Evolutionary conservation across 2,888 invertebrate genomes (phyloP).

Genomic region (Automeris io): DNA sequence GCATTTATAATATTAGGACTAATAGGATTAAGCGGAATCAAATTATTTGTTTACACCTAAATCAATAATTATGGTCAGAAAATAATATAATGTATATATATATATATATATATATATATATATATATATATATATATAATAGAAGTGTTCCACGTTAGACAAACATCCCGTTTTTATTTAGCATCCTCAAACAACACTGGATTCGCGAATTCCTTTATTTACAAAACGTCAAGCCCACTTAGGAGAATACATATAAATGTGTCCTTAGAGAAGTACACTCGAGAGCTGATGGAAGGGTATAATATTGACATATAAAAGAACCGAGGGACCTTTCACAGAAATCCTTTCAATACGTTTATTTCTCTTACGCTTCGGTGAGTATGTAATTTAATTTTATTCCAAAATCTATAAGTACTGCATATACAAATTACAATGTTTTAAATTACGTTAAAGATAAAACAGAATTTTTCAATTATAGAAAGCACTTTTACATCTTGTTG

Average conservation of each 20-base stretch:
- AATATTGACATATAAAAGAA: background rate
- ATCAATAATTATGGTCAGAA: background rate
- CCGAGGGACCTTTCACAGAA: background rate
- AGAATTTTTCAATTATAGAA: too few species aligned
- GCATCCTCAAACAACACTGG: background rate
- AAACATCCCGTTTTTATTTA: background rate
- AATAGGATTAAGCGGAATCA: too few species aligned
- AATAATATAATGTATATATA: too few species aligned
- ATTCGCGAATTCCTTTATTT: background rate
- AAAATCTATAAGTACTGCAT: background rate
- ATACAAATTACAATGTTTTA: too few species aligned
- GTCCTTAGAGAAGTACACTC: background rate
- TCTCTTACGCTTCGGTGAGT: background rate
- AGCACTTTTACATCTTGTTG: too few species aligned
- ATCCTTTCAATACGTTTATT: background rate
- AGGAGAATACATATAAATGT: too few species aligned
- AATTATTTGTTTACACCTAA: too few species aligned
- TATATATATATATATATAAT: too few species aligned
- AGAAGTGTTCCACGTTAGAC: background rate
- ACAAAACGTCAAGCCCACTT: background rate
- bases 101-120: too few species aligned
- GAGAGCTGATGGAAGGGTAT: background rate
- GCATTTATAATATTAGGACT: too few species aligned
- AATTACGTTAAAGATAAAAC: too few species aligned
- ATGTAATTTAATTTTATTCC: background rate